Evolutionary conservation across 2,113 vertebrate species (phyloP).

Genomic region (Cyanoramphus novaezelandiae): DNA sequence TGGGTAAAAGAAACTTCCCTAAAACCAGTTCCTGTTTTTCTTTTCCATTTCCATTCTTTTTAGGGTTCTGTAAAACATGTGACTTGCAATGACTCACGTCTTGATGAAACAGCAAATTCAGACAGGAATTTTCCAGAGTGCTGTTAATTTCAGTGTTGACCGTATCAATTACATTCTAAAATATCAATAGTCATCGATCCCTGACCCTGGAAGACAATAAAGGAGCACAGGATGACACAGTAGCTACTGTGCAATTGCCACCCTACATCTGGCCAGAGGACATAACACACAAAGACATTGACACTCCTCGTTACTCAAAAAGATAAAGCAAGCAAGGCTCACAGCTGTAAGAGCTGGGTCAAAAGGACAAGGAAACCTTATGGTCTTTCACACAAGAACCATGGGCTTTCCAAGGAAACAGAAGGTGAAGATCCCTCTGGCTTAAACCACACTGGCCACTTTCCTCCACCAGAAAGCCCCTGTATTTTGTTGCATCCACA

Average conservation of each 20-base stretch:
- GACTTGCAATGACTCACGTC: constrained; percentile 18
- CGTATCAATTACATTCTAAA: not conserved
- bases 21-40: constrained; percentile 51
- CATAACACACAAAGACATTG: not conserved
- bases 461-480: not conserved
- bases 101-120: not conserved
- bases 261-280: not conserved
- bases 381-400: not conserved
- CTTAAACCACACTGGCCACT: not conserved
- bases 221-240: not conserved
- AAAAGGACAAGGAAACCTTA: not conserved
- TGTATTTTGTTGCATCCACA: not conserved
- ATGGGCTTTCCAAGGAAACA: not conserved
- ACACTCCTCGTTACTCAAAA: not conserved
- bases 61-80: not conserved
- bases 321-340: not conserved
- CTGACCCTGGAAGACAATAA: not conserved
- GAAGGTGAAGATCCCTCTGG: not conserved
- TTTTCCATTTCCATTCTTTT: constrained; percentile 16
- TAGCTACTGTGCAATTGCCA: not conserved
- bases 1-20: constrained; percentile 26
- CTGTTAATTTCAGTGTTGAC: not conserved
- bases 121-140: not conserved
- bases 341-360: not conserved
- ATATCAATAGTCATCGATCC: not conserved